Evolutionary conservation across 2,797 vertebrate genomes (phyloP), one percentile per base, ranked within the genome.

Genomic region (Acrocephalus scirpaceus): DNA sequence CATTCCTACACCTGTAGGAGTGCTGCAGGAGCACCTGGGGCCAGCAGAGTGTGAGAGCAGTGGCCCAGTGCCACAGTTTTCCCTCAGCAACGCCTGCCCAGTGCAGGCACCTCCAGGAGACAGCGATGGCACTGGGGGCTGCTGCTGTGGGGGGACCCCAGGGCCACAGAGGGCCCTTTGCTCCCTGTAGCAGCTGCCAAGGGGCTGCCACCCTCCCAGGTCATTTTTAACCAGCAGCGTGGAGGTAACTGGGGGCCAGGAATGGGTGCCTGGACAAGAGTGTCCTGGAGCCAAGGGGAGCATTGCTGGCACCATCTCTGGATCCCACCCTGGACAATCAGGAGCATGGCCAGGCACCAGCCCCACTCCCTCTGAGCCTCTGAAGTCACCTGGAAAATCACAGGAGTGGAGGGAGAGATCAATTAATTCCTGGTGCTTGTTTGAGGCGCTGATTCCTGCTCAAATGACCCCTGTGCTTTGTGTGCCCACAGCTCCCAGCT

Each of bases 1-100:
- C n/a, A n/a, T n/a, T n/a, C n/a, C n/a, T n/a, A n/a, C n/a, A 13
- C 5, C 2, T 2, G n/a, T 1, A 10, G 38, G 38, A 38, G 10
- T 12, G 11, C 2, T 2, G n/a, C 0, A 9, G 38, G 38, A 38
- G 38, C 38, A 38, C 38, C 38, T 38, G 38, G 10, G 10, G 29
- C 19, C 3, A 16, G 61, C 61, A 61, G 47, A 1, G 6, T 1
- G 54, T 15, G 81, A 18, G 2, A 42, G 10, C 9, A 44, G 27
- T 9, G 50, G 13, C 1, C 38, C 71, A 47, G 54, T 2, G 21
- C 2, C 70, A 7, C 44, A 3, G 3, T 1, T 5, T 9, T 5
- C 48, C 67, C 42, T 20, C 18, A 27, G 77, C 69, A 7, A 10
- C 0, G 38, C 61, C 74, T 18, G 75, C 70, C 16, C 74, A 70